phyloP scores from a whole-genome alignment of 1,140 invertebrate species.

The Nebria ingens region DNA sequence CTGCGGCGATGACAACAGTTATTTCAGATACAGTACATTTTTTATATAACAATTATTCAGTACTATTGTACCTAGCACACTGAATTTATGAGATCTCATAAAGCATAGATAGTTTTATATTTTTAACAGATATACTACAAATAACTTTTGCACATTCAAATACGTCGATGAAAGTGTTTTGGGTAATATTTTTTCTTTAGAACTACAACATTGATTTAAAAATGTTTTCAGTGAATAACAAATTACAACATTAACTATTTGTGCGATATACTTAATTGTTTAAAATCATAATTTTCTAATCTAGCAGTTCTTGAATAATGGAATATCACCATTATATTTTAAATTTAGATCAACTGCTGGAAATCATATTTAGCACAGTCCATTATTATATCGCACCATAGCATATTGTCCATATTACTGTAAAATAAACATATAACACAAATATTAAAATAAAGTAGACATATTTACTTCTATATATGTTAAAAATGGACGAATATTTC shows the following conservation, averaged over 20 bases:
- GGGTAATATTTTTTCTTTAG: background rate
- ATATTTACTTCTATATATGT: no score
- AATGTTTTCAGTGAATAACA: background rate
- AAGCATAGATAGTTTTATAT: background rate
- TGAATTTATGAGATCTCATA: background rate
- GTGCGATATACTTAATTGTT: background rate
- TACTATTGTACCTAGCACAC: background rate
- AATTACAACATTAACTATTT: background rate
- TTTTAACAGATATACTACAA: background rate
- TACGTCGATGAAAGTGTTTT: background rate
- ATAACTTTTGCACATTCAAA: background rate
- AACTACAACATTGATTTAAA: background rate
- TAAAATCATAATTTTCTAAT: no score
- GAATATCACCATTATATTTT: no score
- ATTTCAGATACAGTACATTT: background rate
- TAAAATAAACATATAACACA: no score
- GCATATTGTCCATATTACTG: no score
- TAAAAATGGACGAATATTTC: no score
- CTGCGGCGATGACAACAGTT: constrained; percentile 1
- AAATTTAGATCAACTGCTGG: no score
- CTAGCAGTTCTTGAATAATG: no score
- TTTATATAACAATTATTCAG: constrained; percentile 1
- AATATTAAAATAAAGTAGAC: no score
- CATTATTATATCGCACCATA: no score
- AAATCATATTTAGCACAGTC: no score